phyloP scores from a whole-genome alignment of 2,113 vertebrate species.

The Vulpes vulpes region DNA sequence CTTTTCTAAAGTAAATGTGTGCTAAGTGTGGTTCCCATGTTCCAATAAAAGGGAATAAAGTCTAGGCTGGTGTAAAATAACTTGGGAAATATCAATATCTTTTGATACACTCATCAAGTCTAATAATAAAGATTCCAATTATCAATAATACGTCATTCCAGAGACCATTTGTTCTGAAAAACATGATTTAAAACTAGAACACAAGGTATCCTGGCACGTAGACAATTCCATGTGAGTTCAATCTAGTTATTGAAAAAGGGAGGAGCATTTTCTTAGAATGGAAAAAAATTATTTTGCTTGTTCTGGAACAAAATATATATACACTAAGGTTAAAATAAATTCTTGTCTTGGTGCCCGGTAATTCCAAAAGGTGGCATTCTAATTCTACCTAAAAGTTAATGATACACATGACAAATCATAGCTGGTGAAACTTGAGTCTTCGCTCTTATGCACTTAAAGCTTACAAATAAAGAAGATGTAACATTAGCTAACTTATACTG shows the following conservation, averaged over 20 bases:
- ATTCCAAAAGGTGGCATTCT: conserved; percentile 48
- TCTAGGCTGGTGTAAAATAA: conserved; percentile 5
- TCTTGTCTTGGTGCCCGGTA: neutral
- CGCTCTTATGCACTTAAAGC: conserved; percentile 14
- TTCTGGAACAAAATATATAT: neutral
- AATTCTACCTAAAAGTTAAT: conserved; percentile 45
- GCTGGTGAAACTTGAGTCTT: conserved; percentile 31
- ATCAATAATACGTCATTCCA: neutral
- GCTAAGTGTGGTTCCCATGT: neutral
- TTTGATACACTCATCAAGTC: neutral
- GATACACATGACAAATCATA: conserved; percentile 52
- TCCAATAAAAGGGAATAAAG: neutral
- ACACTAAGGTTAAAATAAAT: conserved; percentile 48
- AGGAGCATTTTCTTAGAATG: conserved; percentile 4
- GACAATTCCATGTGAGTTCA: neutral
- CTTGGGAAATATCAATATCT: neutral
- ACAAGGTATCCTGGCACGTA: neutral
- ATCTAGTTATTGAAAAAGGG: neutral
- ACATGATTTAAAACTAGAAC: conserved; percentile 61
- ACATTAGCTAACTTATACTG: conserved; percentile 54
- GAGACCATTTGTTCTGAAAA: conserved; percentile 41
- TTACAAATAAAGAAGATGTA: conserved; percentile 63
- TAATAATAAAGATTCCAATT: conserved; percentile 35
- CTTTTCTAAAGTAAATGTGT: neutral
- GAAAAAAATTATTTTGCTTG: neutral